Evolutionary conservation across 2,797 vertebrate species (phyloP).

Genomic region (Arrhamphus sclerolepis): DNA sequence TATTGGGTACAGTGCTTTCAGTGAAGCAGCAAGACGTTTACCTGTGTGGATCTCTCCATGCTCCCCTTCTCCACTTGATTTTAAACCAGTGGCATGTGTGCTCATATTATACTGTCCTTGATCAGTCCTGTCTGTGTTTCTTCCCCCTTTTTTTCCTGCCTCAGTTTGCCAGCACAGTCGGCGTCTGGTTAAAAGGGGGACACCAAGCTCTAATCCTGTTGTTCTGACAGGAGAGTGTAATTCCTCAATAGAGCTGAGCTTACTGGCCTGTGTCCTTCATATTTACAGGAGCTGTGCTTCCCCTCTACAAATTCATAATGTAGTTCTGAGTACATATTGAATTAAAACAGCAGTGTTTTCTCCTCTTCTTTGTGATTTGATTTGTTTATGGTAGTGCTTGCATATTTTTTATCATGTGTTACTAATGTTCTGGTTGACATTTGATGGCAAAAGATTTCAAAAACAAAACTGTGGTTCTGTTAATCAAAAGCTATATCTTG

Average conservation of each 20-base stretch:
- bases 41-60: constrained; percentile 20
- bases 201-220: constrained; percentile 70
- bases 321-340: constrained; percentile 6
- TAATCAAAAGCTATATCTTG: not conserved
- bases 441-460: not conserved
- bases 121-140: constrained; percentile 11
- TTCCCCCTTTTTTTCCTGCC: constrained; percentile 1
- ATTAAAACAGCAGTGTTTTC: not conserved
- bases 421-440: not conserved
- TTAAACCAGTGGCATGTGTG: constrained; percentile 34
- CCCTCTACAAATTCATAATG: constrained; percentile 13
- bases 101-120: constrained; percentile 34
- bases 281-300: constrained; percentile 28
- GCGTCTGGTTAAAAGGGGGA: constrained; percentile 62
- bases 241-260: constrained; percentile 67
- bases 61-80: constrained; percentile 19
- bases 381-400: no score
- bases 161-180: constrained; percentile 45
- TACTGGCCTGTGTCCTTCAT: constrained; percentile 56
- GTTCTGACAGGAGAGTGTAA: constrained; percentile 70
- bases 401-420: no score
- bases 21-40: constrained; percentile 44
- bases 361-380: not conserved
- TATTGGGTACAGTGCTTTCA: constrained; percentile 38
- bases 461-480: not conserved